A percentile compares a stretch with the other conserved stretches of the same genome.
Evolutionary conservation across 1,140 invertebrate species (phyloP).

Genomic region (Zophobas atratus): DNA sequence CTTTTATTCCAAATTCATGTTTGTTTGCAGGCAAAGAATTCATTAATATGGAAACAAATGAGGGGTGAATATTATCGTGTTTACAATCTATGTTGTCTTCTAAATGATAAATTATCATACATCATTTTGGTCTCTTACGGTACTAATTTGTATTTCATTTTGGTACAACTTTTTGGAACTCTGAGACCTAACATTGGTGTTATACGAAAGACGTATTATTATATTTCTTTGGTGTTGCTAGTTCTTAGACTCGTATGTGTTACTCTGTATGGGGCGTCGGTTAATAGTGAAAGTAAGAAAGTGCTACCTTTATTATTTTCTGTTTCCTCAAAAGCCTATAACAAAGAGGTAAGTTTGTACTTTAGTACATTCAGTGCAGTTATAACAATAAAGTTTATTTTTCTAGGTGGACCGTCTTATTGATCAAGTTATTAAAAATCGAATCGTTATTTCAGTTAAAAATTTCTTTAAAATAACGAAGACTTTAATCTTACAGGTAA

Average conservation of each 20-base stretch:
- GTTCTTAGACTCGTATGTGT: not conserved
- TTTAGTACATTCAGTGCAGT: not conserved
- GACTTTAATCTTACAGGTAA: slow-evolving; percentile 14
- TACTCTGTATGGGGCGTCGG: slow-evolving; percentile 26
- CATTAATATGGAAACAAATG: not conserved
- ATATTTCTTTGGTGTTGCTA: not conserved
- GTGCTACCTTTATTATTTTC: slow-evolving; percentile 6
- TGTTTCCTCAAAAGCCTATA: not conserved
- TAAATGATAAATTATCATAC: slow-evolving; percentile 7
- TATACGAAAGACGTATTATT: not conserved
- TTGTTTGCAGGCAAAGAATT: not conserved
- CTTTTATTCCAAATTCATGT: not conserved
- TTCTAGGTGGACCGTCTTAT: slow-evolving; percentile 22
- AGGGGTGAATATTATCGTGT: slow-evolving; percentile 13
- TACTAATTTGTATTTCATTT: slow-evolving; percentile 32
- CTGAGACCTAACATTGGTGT: not conserved
- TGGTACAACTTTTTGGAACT: slow-evolving; percentile 6
- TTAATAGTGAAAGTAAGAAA: slow-evolving; percentile 14
- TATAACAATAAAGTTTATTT: not conserved
- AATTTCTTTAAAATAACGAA: slow-evolving; percentile 26
- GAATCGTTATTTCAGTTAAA: slow-evolving; percentile 29
- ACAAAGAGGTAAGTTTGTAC: slow-evolving; percentile 5
- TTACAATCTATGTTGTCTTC: slow-evolving; percentile 2
- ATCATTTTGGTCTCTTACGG: slow-evolving; percentile 18
- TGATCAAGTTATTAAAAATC: slow-evolving; percentile 16